phyloP scores from a whole-genome alignment of 2,797 vertebrate species.

The Thalassophryne amazonica region DNA sequence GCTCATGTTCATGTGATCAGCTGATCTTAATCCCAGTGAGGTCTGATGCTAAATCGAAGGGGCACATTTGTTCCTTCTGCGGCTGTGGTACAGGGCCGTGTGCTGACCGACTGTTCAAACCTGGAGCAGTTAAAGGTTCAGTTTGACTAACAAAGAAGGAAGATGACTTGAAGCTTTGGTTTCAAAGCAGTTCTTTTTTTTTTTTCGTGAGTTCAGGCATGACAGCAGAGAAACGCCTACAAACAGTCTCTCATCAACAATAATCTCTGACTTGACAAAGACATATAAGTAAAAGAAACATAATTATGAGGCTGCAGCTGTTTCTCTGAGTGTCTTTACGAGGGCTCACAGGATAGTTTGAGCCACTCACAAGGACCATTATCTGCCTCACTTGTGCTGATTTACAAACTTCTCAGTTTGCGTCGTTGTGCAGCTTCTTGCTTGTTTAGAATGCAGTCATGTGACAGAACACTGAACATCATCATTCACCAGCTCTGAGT shows the following conservation, averaged over 20 bases:
- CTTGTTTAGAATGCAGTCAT: too few species aligned
- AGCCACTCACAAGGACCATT: too few species aligned
- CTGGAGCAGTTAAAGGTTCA: slow-evolving; percentile 36
- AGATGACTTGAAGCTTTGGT: slow-evolving; percentile 19
- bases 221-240: neutral
- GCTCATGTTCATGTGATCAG: slow-evolving; percentile 61
- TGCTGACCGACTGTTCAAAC: slow-evolving; percentile 14
- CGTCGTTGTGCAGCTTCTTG: too few species aligned
- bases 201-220: slow-evolving; percentile 12
- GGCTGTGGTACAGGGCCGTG: slow-evolving; percentile 35
- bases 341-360: too few species aligned
- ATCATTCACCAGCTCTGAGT: too few species aligned
- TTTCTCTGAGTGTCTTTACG: too few species aligned
- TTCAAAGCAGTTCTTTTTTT: slow-evolving; percentile 23
- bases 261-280: slow-evolving; percentile 19
- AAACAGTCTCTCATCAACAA: slow-evolving; percentile 28
- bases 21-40: slow-evolving; percentile 61
- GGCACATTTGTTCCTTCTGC: slow-evolving; percentile 55
- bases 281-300: slow-evolving; percentile 32
- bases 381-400: too few species aligned
- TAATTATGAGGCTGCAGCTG: slow-evolving; percentile 30
- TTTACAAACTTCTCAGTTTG: too few species aligned
- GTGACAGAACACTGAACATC: too few species aligned
- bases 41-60: slow-evolving; percentile 65
- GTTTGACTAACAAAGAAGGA: slow-evolving; percentile 32